A percentile compares a stretch with the other conserved stretches of the same genome.
These are phyloP conservation scores for Aplysia californica DNA, from an alignment of 1,140 invertebrate genomes.

Conservation along the genomic window DNA sequence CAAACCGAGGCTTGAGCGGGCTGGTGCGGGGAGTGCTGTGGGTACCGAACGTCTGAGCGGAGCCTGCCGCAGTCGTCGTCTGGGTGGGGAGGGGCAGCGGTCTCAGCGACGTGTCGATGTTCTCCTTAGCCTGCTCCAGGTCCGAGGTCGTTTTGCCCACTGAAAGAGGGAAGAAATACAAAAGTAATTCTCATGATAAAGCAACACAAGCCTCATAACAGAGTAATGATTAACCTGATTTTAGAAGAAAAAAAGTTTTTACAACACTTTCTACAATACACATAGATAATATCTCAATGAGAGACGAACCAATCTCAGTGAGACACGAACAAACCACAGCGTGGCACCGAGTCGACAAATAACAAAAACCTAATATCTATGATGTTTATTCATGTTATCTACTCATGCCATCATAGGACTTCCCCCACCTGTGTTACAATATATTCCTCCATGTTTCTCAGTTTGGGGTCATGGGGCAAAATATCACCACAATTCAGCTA, in stretches of 20 bases:
- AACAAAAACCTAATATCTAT: too few species aligned
- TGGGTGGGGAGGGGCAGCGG: not conserved
- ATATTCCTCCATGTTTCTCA: too few species aligned
- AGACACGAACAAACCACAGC: too few species aligned
- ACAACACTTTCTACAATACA: not conserved
- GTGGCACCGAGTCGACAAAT: too few species aligned
- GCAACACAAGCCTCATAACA: not conserved
- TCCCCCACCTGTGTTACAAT: too few species aligned
- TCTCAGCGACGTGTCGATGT: conserved; percentile 15
- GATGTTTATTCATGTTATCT: too few species aligned
- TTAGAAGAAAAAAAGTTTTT: not conserved
- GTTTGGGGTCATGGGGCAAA: too few species aligned
- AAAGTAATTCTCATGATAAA: not conserved
- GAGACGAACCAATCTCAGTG: not conserved
- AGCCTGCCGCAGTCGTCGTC: not conserved
- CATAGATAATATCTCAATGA: not conserved
- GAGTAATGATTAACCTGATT: not conserved
- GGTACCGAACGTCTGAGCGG: not conserved
- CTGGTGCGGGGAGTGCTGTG: conserved; percentile 1
- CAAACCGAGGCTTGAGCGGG: not conserved
- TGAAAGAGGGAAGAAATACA: conserved; percentile 13
- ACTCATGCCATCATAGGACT: too few species aligned
- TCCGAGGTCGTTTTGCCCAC: conserved; percentile 25
- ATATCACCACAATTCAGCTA: too few species aligned
- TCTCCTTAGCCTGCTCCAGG: conserved; percentile 31